Base-by-base conservation (phyloP, 23 tunicate genomes). In the Styela plicata region DNA sequence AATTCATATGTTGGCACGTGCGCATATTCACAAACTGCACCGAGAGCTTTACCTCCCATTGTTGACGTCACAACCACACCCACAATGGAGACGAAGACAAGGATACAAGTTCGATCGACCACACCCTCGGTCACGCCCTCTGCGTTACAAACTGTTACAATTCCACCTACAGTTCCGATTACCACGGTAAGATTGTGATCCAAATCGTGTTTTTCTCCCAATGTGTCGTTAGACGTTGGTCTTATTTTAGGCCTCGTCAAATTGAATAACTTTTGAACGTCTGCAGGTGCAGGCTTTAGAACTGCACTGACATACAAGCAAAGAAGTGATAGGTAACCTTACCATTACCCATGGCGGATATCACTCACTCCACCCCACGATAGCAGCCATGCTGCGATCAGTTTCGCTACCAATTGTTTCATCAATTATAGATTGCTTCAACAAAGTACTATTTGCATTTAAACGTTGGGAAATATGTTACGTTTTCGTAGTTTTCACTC, bases 1-100 rank as follows among this genome's bases (percentile, higher is more conserved):
- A 91, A 91, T 64, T 31, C 91, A 0, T 84, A 78, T 63, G n/a
- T 91, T 21, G 97, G 97, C 31, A 91, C 88, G 20, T 91, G 97
- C 79, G 86, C 61, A 10, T 79, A 68, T 74, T 82, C 87, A 2
- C 66, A 36, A 36, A 76, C 81, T 26, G 71, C 71, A 25, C 16
- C 2, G 22, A 19, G 17, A 79, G 3, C 64, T 84, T 34, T 36
- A 37, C 20, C 84, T 79, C 21, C 63, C 28, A 69, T 73, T n/a
- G n/a, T n/a, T 80, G 26, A 1, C 32, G 10, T 30, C 84, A n/a
- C 79, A 78, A 22, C 82, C 13, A 7, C 57, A 44, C 57, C 57
- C 7, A 44, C 57, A 44, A 44, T 13, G 28, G 30, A 30, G 82
- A 20, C 73, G 63, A 73, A n/a, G 19, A 32, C 52, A 25, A 7